phyloP scores from a whole-genome alignment of 2,113 vertebrate genomes.

The Halichoeres trimaculatus region DNA sequence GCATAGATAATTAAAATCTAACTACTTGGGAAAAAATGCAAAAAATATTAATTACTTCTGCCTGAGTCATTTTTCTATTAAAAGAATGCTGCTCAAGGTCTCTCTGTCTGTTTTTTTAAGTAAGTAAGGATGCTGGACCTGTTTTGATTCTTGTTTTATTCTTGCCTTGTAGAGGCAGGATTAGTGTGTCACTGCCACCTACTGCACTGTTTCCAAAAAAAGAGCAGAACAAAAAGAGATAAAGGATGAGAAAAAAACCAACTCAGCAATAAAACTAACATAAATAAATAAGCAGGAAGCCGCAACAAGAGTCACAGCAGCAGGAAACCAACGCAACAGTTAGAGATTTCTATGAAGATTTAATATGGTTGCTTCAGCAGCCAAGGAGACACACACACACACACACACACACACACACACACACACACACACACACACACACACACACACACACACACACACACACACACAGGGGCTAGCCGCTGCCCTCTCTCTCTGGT shows the following conservation, averaged over 20 bases:
- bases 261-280: slow-evolving; percentile 31
- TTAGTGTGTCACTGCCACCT: slow-evolving; percentile 1
- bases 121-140: background rate
- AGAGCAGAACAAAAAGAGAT: background rate
- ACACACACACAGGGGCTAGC: slow-evolving; percentile 22
- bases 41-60: too few relatives aligned
- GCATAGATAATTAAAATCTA: background rate
- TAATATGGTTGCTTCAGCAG: slow-evolving; percentile 47
- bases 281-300: slow-evolving; percentile 50
- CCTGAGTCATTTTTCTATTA: background rate
- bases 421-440: slow-evolving; percentile 29
- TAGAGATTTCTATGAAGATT: slow-evolving; percentile 39
- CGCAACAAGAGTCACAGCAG: slow-evolving; percentile 35
- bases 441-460: slow-evolving; percentile 27
- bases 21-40: too few relatives aligned
- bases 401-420: slow-evolving; percentile 30
- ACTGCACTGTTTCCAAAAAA: background rate
- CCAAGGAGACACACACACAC: slow-evolving; percentile 19
- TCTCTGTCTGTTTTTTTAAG: background rate
- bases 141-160: background rate
- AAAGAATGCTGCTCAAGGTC: background rate
- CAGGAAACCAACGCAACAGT: slow-evolving; percentile 33
- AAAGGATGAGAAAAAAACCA: slow-evolving; percentile 8
- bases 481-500: slow-evolving; percentile 48
- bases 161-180: background rate